Conservation (phyloP, 1,140 invertebrate species). For the Scylla paramamosain region DNA sequence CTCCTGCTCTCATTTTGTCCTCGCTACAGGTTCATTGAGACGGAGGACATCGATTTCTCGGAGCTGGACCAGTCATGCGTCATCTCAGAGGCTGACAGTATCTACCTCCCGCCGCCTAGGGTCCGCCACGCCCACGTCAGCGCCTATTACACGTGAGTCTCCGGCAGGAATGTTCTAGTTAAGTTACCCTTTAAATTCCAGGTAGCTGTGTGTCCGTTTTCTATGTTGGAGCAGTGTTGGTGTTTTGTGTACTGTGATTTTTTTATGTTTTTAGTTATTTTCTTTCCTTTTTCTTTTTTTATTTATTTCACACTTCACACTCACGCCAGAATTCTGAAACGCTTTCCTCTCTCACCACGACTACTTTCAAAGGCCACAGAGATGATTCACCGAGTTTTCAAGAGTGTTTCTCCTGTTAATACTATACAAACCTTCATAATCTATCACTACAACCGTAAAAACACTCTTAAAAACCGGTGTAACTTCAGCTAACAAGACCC, state of each 20-base stretch:
- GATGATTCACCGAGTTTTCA: no score
- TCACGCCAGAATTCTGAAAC: no score
- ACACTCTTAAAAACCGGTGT: no score
- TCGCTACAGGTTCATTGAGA: slow-evolving; percentile 76
- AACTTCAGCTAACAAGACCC: no score
- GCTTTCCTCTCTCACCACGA: no score
- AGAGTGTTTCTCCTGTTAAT: no score
- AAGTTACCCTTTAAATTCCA: no score
- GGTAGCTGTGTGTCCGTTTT: background rate
- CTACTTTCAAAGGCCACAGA: no score
- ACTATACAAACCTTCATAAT: no score
- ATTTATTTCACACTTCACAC: no score
- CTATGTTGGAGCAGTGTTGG: background rate
- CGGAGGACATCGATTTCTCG: slow-evolving; percentile 74
- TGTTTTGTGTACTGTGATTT: background rate
- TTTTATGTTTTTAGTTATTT: background rate
- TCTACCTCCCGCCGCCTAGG: slow-evolving; percentile 75
- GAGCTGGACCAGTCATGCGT: slow-evolving; percentile 72
- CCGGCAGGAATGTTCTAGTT: background rate
- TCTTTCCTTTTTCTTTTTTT: no score
- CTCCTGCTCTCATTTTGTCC: background rate
- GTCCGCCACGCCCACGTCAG: slow-evolving; percentile 70
- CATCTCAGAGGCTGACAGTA: slow-evolving; percentile 70
- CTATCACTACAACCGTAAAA: no score
- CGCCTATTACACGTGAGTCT: slow-evolving; percentile 71